A percentile compares a stretch with the other conserved stretches of the same genome.
phyloP scores from a whole-genome alignment of 2,888 invertebrate genomes.

The Horisme vitalbata region DNA sequence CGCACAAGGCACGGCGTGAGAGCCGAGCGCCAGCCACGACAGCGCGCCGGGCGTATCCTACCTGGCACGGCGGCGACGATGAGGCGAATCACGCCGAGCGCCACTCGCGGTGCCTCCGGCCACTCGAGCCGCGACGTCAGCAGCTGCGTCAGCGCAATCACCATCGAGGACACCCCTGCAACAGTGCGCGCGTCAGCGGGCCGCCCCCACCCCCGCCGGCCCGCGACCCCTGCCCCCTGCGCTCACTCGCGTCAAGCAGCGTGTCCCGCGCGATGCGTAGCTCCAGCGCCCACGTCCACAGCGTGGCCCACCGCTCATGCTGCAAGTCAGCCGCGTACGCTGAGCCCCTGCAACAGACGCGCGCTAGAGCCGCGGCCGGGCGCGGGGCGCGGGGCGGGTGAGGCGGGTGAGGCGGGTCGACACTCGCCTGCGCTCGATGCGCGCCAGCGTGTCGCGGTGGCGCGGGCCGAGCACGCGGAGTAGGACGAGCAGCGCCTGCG shows the following conservation, averaged over 20 bases:
- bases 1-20: background rate
- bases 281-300: constrained; percentile 93
- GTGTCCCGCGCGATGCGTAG: constrained; percentile 91
- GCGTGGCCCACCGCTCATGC: constrained; percentile 92
- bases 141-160: constrained; percentile 92
- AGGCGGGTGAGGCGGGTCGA: too few species aligned
- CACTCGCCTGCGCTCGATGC: constrained; percentile 85
- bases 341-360: constrained; percentile 79
- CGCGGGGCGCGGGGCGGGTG: too few species aligned
- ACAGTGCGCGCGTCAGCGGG: too few species aligned
- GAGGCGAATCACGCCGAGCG: constrained; percentile 81
- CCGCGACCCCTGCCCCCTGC: too few species aligned
- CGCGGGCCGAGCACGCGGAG: constrained; percentile 92
- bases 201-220: too few species aligned
- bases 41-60: too few species aligned
- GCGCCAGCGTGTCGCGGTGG: constrained; percentile 94
- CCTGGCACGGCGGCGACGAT: constrained; percentile 70
- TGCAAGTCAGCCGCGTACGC: constrained; percentile 88
- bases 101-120: constrained; percentile 75
- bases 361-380: too few species aligned
- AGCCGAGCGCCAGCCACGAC: background rate
- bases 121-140: constrained; percentile 88
- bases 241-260: constrained; percentile 72
- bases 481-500: constrained; percentile 93
- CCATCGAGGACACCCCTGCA: too few species aligned